Evolutionary conservation across 1,140 invertebrate species (phyloP).

Genomic region (Platorchestia sp.): DNA sequence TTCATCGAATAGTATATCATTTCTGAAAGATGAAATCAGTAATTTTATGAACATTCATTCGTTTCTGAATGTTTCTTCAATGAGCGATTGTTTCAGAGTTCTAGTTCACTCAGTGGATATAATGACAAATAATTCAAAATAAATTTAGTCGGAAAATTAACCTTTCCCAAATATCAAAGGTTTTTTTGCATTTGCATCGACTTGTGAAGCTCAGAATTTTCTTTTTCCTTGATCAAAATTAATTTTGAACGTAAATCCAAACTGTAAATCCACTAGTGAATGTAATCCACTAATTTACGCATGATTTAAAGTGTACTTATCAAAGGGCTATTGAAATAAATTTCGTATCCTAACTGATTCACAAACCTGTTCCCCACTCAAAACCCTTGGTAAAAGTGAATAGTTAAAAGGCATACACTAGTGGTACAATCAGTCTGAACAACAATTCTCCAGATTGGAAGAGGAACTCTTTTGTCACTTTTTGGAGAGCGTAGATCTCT

Average conservation of each 20-base stretch:
- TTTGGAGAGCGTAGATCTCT: background rate
- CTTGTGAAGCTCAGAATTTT: background rate
- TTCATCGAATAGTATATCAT: background rate
- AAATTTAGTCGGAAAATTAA: background rate
- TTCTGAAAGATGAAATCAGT: background rate
- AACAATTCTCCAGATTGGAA: background rate
- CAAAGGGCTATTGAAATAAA: background rate
- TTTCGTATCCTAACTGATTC: background rate
- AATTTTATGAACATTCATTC: background rate
- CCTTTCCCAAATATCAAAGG: background rate
- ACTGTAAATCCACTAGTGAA: background rate
- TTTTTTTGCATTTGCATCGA: background rate
- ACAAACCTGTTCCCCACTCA: background rate
- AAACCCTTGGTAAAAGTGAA: background rate
- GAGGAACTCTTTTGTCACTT: background rate
- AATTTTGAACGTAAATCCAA: background rate
- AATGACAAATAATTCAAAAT: background rate
- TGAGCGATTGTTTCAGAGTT: background rate
- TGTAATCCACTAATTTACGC: too few species aligned
- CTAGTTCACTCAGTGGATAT: background rate
- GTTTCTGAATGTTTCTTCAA: background rate
- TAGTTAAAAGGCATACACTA: background rate
- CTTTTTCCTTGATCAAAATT: background rate
- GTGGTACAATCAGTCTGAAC: background rate
- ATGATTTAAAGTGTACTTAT: background rate